Evolutionary conservation across 2,113 vertebrate genomes (phyloP).

Genomic region (Formicarius rufipectus): DNA sequence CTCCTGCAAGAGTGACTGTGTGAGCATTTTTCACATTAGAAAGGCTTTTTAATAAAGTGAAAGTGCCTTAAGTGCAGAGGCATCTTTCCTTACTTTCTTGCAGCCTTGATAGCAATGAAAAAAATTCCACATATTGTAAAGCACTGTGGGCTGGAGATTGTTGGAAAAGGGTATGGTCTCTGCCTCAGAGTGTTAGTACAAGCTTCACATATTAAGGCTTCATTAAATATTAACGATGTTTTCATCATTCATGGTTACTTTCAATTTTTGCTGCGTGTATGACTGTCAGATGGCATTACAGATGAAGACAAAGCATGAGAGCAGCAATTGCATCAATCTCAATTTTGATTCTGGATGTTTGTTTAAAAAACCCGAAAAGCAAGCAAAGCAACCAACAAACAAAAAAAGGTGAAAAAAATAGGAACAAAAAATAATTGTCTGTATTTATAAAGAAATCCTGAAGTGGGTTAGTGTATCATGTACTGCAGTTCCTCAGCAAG

Average conservation of each 20-base stretch:
- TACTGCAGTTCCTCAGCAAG: background rate
- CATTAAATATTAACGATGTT: slow-evolving; percentile 36
- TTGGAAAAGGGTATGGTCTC: background rate
- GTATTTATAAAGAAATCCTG: background rate
- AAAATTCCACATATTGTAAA: background rate
- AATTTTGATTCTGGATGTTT: background rate
- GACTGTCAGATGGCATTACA: slow-evolving; percentile 25
- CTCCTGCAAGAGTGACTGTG: slow-evolving; percentile 54
- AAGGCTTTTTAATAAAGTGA: slow-evolving; percentile 70
- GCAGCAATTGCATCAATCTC: background rate
- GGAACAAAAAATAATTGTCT: background rate
- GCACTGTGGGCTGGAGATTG: background rate
- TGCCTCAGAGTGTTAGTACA: background rate
- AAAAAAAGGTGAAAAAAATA: background rate
- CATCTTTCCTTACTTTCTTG: background rate
- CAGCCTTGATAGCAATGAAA: background rate
- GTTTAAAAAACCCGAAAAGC: background rate
- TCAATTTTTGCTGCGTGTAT: background rate
- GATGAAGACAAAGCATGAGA: background rate
- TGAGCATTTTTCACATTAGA: slow-evolving; percentile 68
- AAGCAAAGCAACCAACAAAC: too few species aligned
- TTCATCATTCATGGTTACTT: background rate
- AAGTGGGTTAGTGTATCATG: background rate
- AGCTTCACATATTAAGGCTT: background rate
- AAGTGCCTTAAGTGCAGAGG: slow-evolving; percentile 40